These are phyloP conservation scores for Hippopotamus amphibius DNA, from an alignment of 2,113 vertebrate genomes.

Conservation along the genomic window DNA sequence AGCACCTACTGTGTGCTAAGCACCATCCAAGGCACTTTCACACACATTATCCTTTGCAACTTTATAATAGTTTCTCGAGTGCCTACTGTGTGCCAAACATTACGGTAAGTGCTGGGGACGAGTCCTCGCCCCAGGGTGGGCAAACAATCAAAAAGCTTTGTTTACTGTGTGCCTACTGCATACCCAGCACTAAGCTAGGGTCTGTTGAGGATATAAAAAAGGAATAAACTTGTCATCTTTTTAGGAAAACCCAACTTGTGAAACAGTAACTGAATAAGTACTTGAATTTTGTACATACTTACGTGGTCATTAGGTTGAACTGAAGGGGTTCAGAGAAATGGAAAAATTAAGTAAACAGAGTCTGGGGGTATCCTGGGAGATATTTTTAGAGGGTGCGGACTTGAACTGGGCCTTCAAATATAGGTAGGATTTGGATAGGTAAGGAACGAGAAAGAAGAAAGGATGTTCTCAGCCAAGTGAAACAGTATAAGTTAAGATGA, in stretches of 20 bases:
- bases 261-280: not conserved
- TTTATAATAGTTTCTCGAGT: not conserved
- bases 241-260: not conserved
- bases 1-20: not conserved
- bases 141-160: not conserved
- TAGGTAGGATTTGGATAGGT: not conserved
- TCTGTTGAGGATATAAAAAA: not conserved
- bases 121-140: not conserved
- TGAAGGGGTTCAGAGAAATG: not conserved
- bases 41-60: not conserved
- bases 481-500: not conserved
- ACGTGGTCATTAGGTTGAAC: not conserved
- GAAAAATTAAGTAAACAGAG: not conserved
- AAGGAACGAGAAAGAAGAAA: not conserved
- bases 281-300: not conserved
- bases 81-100: not conserved
- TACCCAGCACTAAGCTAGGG: not conserved
- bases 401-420: not conserved
- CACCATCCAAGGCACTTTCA: not conserved
- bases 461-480: not conserved
- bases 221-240: not conserved
- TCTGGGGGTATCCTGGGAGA: not conserved
- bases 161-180: not conserved
- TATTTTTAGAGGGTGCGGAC: not conserved
- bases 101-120: not conserved